A percentile compares a stretch with the other conserved stretches of the same genome.
Evolutionary conservation across 2,888 invertebrate genomes (phyloP).

Genomic region (Chrysomela aeneicollis): DNA sequence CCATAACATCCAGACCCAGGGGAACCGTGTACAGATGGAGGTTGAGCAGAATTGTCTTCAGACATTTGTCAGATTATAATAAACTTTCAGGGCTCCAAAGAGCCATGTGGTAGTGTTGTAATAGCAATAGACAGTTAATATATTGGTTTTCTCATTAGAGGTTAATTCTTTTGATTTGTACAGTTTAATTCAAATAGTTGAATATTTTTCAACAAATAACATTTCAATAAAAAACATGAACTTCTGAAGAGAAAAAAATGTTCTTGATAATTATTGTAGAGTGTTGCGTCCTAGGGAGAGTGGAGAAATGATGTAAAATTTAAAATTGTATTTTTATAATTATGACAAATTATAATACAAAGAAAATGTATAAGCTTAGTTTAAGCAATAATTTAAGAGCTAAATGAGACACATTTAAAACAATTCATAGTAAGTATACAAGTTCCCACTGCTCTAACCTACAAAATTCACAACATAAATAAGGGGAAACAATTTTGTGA

Average conservation of each 20-base stretch:
- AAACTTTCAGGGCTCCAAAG: conserved; percentile 90
- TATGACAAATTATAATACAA: conserved; percentile 58
- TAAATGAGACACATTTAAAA: conserved; percentile 54
- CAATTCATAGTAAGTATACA: conserved; percentile 46
- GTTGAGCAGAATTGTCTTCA: conserved; percentile 89
- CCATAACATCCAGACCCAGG: conserved; percentile 85
- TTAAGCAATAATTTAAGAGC: conserved; percentile 52
- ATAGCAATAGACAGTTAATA: background rate
- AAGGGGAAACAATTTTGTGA: conserved; percentile 39
- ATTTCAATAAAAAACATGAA: too few relatives aligned
- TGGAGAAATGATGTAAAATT: conserved; percentile 40
- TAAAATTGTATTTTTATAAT: conserved; percentile 52
- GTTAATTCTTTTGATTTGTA: too few relatives aligned
- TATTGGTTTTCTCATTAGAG: too few relatives aligned
- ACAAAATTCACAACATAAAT: conserved; percentile 47
- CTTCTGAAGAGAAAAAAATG: too few relatives aligned
- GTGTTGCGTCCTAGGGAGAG: background rate
- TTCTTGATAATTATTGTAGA: too few relatives aligned
- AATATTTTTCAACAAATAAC: too few relatives aligned
- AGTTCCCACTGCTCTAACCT: conserved; percentile 43
- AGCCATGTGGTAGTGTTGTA: conserved; percentile 82
- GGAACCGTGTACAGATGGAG: conserved; percentile 85
- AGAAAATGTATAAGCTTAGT: conserved; percentile 54
- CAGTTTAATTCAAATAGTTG: too few relatives aligned
- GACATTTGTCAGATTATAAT: conserved; percentile 93